Evolutionary conservation across 1,140 invertebrate genomes (phyloP).

Genomic region (Zaprionus lachaisei): DNA sequence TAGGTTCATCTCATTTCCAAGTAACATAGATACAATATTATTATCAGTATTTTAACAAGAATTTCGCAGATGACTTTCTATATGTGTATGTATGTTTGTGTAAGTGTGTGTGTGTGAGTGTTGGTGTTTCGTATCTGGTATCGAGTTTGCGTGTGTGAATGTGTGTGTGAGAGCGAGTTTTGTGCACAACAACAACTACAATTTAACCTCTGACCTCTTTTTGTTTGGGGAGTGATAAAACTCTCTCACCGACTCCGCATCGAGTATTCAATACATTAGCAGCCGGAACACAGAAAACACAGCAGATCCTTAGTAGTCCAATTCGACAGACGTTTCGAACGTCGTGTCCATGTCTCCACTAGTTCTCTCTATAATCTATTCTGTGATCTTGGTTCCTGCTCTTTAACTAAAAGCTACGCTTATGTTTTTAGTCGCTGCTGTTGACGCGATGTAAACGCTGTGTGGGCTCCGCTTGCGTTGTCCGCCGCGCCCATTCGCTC

Average conservation of each 20-base stretch:
- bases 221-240: conserved; percentile 69
- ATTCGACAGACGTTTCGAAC: conserved; percentile 63
- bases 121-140: conserved; percentile 32
- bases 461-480: conserved; percentile 50
- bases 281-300: conserved; percentile 35
- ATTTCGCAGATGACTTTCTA: conserved; percentile 57
- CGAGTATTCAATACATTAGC: conserved; percentile 72
- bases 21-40: conserved; percentile 72
- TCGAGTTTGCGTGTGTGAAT: conserved; percentile 38
- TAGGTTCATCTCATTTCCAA: conserved; percentile 62
- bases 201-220: conserved; percentile 75
- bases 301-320: conserved; percentile 19
- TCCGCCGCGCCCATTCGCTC: conserved; percentile 39
- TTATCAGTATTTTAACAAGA: conserved; percentile 77
- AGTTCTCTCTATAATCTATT: neutral
- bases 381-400: conserved; percentile 26
- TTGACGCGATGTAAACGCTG: conserved; percentile 51
- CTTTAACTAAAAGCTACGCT: conserved; percentile 78
- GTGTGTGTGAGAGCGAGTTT: conserved; percentile 70
- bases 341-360: conserved; percentile 41
- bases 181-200: conserved; percentile 81
- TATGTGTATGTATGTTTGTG: conserved; percentile 26
- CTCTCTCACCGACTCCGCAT: conserved; percentile 80
- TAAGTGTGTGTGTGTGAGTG: conserved; percentile 29
- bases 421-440: conserved; percentile 77